These are phyloP conservation scores for Brachyhypopomus gauderio DNA, from an alignment of 2,113 vertebrate genomes.

Conservation along the genomic window DNA sequence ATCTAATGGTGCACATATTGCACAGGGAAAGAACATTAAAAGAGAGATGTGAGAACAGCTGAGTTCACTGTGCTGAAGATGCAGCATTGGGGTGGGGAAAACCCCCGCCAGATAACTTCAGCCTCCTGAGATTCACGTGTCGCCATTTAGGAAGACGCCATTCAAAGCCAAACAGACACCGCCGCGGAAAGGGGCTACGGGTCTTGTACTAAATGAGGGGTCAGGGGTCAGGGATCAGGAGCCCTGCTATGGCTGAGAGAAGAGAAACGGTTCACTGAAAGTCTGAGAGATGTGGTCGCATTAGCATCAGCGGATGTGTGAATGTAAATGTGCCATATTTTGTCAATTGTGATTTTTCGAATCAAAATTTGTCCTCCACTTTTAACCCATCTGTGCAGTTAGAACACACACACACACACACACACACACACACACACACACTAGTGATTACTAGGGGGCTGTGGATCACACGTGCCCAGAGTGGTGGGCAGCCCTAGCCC, in stretches of 20 bases:
- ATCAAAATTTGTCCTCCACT: no score
- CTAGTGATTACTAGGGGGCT: no score
- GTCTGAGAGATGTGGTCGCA: background rate
- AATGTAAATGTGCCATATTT: no score
- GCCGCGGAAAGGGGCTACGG: background rate
- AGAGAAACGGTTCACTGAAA: background rate
- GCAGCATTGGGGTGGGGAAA: background rate
- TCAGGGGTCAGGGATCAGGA: background rate
- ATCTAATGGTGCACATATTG: background rate
- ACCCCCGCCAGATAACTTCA: conserved; percentile 18
- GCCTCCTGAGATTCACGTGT: conserved; percentile 6
- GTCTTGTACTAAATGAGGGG: no score
- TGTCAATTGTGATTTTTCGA: no score
- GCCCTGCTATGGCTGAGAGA: background rate
- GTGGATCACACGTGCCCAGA: no score
- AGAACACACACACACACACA: no score
- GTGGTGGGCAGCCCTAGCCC: no score
- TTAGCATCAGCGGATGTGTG: background rate
- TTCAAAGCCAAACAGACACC: background rate
- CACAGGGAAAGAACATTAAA: background rate
- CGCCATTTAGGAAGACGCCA: background rate
- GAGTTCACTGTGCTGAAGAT: background rate
- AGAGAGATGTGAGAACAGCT: background rate
- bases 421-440: no score
- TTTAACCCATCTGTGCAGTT: no score